Evolutionary conservation across 2,113 vertebrate genomes (phyloP).

Genomic region (Bubalus kerabau): DNA sequence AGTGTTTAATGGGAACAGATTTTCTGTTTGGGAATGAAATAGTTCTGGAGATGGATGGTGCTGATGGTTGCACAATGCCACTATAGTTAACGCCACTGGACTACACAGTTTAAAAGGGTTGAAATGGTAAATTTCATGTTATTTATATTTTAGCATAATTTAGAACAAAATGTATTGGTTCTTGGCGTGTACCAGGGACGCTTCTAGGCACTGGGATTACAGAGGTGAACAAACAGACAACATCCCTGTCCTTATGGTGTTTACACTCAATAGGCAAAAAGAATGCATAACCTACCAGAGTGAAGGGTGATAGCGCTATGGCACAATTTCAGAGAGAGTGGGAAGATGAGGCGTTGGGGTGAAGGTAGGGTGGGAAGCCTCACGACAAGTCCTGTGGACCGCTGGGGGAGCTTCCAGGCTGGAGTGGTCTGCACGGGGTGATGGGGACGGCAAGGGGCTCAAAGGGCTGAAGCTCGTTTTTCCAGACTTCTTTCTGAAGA

Average conservation of each 20-base stretch:
- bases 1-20: neutral
- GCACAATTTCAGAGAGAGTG: neutral
- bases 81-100: neutral
- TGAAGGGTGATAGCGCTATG: fast-evolving
- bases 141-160: neutral
- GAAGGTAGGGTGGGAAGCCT: neutral
- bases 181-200: fast-evolving
- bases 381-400: fast-evolving
- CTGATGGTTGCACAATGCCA: fast-evolving
- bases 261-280: too few relatives aligned
- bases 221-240: neutral
- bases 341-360: neutral
- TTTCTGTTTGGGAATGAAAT: neutral
- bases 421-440: fast-evolving
- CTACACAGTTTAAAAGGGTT: neutral
- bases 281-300: neutral
- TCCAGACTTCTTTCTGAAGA: neutral
- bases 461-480: neutral
- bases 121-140: neutral
- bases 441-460: neutral
- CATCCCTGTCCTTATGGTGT: neutral
- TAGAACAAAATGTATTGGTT: too few relatives aligned
- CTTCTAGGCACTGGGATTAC: neutral
- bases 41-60: neutral
- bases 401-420: neutral